A percentile compares a stretch with the other conserved stretches of the same genome.
Evolutionary conservation across 2,797 vertebrate species (phyloP).

Genomic region (Percopsis omiscomaycus): DNA sequence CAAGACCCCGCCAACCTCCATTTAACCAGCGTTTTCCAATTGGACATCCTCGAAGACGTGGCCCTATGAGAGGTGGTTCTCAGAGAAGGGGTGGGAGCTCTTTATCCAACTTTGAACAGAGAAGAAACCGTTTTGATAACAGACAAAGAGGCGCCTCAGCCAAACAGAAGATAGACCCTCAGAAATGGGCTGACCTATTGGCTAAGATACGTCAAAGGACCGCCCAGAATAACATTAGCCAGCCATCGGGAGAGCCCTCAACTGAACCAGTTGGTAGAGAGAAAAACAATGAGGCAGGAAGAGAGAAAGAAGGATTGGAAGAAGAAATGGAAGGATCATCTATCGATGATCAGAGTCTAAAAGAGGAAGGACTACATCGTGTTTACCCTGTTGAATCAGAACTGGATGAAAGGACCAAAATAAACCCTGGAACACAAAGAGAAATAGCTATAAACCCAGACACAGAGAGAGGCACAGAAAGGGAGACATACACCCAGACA

Average conservation of each 20-base stretch:
- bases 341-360: slow-evolving; percentile 58
- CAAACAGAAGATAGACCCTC: slow-evolving; percentile 87
- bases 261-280: slow-evolving; percentile 16
- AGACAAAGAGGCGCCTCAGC: slow-evolving; percentile 79
- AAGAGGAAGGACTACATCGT: slow-evolving; percentile 64
- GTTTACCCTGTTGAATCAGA: slow-evolving; percentile 42
- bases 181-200: slow-evolving; percentile 90
- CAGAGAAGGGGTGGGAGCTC: slow-evolving; percentile 42
- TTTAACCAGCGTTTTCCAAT: slow-evolving; percentile 40
- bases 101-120: slow-evolving; percentile 69
- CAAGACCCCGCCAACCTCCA: slow-evolving; percentile 23
- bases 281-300: slow-evolving; percentile 16
- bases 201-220: slow-evolving; percentile 89
- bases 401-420: slow-evolving; percentile 13
- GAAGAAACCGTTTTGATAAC: slow-evolving; percentile 78
- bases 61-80: slow-evolving; percentile 40
- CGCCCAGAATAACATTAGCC: slow-evolving; percentile 50
- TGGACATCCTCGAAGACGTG: slow-evolving; percentile 47
- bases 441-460: slow-evolving; percentile 24
- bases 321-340: slow-evolving; percentile 78
- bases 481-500: slow-evolving; percentile 17
- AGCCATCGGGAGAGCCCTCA: slow-evolving; percentile 30
- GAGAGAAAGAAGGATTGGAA: slow-evolving; percentile 2
- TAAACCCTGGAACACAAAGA: slow-evolving; percentile 36
- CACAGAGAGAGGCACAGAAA: slow-evolving; percentile 12